Evolutionary conservation across 2,888 invertebrate genomes (phyloP).

Genomic region (Punctoribates punctum): DNA sequence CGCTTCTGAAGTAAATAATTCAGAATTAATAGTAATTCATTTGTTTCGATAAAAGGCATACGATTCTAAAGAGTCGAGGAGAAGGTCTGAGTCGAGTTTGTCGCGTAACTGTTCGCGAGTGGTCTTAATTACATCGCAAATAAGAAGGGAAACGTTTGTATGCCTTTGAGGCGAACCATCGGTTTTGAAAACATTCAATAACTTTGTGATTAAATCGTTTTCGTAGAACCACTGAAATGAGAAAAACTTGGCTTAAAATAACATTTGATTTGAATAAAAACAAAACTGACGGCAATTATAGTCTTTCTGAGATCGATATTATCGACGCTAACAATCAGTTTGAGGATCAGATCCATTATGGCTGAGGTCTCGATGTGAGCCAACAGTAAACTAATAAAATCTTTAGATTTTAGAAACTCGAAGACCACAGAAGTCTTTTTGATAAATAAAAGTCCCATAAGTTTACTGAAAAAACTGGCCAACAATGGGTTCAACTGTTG

Average conservation of each 20-base stretch:
- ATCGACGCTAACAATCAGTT: slow-evolving; percentile 77
- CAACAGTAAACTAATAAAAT: slow-evolving; percentile 79
- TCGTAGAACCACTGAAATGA: slow-evolving; percentile 77
- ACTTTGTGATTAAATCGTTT: slow-evolving; percentile 76
- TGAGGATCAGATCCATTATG: slow-evolving; percentile 84
- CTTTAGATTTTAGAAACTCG: slow-evolving; percentile 61
- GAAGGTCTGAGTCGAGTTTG: slow-evolving; percentile 66
- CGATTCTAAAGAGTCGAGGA: slow-evolving; percentile 70
- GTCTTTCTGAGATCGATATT: slow-evolving; percentile 68
- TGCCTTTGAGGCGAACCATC: slow-evolving; percentile 70
- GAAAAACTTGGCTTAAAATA: neutral
- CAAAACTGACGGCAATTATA: slow-evolving; percentile 64
- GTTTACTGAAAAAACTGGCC: slow-evolving; percentile 94
- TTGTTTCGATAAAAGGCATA: slow-evolving; percentile 56
- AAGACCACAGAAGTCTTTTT: slow-evolving; percentile 73
- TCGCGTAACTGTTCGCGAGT: slow-evolving; percentile 55
- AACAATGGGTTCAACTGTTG: slow-evolving; percentile 86
- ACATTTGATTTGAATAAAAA: slow-evolving; percentile 22
- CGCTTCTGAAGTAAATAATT: slow-evolving; percentile 56
- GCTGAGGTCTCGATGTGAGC: slow-evolving; percentile 89
- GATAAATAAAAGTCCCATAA: slow-evolving; percentile 81
- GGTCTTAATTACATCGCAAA: slow-evolving; percentile 68
- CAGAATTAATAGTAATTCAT: neutral
- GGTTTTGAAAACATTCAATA: slow-evolving; percentile 65
- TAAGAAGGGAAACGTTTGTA: slow-evolving; percentile 78